Evolutionary conservation across 2,113 vertebrate species (phyloP), one percentile per base, ranked within the genome.

Genomic region (Mirounga angustirostris): DNA sequence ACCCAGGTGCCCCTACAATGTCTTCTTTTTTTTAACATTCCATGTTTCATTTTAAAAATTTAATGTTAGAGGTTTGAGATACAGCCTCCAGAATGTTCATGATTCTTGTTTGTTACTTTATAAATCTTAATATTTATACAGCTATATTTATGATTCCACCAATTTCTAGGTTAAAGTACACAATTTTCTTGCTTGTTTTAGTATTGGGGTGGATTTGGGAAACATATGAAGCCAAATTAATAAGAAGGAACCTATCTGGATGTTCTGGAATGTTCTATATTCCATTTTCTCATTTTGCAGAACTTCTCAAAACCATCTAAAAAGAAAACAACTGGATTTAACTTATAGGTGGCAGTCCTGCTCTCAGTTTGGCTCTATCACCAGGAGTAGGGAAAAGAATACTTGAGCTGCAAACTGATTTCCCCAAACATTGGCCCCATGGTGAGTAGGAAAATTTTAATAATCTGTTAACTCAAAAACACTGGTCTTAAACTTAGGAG

Each of bases 251-350:
- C 82, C 43, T 86, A 82, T 93, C 54, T 92, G 80, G 21, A 73
- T 92, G 5, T 83, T 90, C 43, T 61, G 50, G 40, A 97, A 96
- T 52, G 33, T 18, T 28, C 50, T 81, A 21, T 71, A 50, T 97
- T 89, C 56, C 78, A 82, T 89, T 94, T 96, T 93, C 84, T 96
- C 69, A 92, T 81, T 96, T 86, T 74, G n/a, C 16, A 94, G 2
- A 40, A 59, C 50, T 85, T 73, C 85, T 96, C 59, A 89, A 91
- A 96, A 65, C 28, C 50, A 65, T 85, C 54, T 67, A 96, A 40
- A 94, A 97, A 86, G 90, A 28, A 94, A 81, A 94, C 79, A 43
- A 73, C 7, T 82, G 59, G 9, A 61, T 67, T 93, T 67, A 84
- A 81, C 89, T 97, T 94, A 85, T 21, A 91, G 21, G 46, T 95